Conservation (phyloP, 2,888 invertebrate genomes). For the Hirtodrosophila confusa region DNA sequence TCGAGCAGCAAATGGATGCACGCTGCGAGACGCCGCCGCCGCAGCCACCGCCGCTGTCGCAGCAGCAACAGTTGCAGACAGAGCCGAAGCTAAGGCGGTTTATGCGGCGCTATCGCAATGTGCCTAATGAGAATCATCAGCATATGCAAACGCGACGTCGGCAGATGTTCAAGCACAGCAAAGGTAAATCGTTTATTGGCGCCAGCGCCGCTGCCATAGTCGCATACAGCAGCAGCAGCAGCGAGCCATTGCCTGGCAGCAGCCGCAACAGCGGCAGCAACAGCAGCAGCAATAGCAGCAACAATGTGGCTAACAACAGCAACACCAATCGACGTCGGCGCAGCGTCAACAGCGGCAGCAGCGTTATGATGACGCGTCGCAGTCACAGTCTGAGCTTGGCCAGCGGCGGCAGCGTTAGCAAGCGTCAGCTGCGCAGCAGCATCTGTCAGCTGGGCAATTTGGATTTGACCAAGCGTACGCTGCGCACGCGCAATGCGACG, state of each 20-base stretch:
- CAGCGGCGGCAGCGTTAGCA: conserved; percentile 57
- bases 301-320: not conserved
- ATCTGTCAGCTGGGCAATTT: conserved; percentile 49
- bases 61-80: conserved; percentile 7
- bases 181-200: conserved; percentile 51
- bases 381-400: conserved; percentile 42
- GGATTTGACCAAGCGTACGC: conserved; percentile 81
- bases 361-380: conserved; percentile 53
- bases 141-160: conserved; percentile 67
- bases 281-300: conserved; percentile 5
- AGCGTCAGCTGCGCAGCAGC: conserved; percentile 81
- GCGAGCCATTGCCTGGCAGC: conserved; percentile 11
- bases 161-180: conserved; percentile 55
- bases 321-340: conserved; percentile 6
- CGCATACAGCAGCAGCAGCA: conserved; percentile 40
- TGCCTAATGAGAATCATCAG: conserved; percentile 81
- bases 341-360: conserved; percentile 12
- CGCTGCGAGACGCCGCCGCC: not conserved
- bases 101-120: conserved; percentile 76
- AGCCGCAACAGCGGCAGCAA: conserved; percentile 3
- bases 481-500: conserved; percentile 79
- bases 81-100: conserved; percentile 29
- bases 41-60: conserved; percentile 11
- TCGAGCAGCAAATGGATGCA: conserved; percentile 10
- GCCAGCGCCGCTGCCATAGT: conserved; percentile 51